Conservation (phyloP, 1,140 invertebrate species). For the Asobara japonica region DNA sequence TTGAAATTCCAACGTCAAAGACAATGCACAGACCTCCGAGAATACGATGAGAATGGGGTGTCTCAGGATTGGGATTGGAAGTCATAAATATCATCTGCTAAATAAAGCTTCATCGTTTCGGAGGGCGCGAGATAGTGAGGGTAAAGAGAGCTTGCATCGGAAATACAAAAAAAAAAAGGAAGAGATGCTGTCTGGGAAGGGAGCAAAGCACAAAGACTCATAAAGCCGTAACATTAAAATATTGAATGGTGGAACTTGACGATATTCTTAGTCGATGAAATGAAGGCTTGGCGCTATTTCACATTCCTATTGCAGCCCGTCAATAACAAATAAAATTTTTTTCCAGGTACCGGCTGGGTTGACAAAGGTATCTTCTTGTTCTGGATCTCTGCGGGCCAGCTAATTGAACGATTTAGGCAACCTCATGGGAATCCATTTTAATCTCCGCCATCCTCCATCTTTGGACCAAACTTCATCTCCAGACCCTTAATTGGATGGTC, state of each 20-base stretch:
- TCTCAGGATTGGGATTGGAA: slow-evolving; percentile 49
- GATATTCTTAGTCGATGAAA: neutral
- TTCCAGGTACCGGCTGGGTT: too few relatives aligned
- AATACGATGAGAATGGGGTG: slow-evolving; percentile 30
- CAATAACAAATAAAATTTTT: too few relatives aligned
- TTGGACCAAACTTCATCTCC: too few relatives aligned
- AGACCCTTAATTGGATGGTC: too few relatives aligned
- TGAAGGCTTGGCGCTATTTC: neutral
- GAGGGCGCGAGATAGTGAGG: slow-evolving; percentile 14
- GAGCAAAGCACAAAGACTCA: slow-evolving; percentile 55
- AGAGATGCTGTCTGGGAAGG: neutral
- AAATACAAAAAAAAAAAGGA: slow-evolving; percentile 21
- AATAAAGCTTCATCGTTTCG: slow-evolving; percentile 60
- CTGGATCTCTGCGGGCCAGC: too few relatives aligned
- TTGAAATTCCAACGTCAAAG: neutral
- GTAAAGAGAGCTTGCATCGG: neutral
- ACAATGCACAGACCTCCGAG: neutral
- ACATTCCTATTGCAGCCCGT: neutral
- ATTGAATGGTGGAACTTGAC: slow-evolving; percentile 43
- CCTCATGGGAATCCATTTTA: neutral
- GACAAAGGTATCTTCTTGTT: too few relatives aligned
- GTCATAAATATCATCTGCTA: slow-evolving; percentile 66
- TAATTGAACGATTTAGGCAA: neutral
- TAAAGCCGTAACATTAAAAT: slow-evolving; percentile 58
- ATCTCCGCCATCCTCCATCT: neutral